Evolutionary conservation across 2,797 vertebrate genomes (phyloP).

Genomic region (Adelosebastes latens): DNA sequence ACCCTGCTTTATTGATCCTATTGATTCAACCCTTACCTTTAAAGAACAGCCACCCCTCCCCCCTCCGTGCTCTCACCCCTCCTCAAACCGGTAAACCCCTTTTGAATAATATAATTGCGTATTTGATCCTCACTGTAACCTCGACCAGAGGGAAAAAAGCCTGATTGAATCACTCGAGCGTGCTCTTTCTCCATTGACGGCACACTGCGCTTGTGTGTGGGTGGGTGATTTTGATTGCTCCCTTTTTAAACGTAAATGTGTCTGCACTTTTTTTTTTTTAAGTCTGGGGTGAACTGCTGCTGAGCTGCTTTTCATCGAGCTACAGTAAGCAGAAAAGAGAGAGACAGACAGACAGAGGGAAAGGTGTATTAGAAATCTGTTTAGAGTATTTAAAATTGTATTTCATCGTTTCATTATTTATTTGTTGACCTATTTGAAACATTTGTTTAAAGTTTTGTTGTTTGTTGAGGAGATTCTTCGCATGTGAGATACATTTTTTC

Average conservation of each 20-base stretch:
- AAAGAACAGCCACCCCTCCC: conserved; percentile 81
- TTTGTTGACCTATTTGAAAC: background rate
- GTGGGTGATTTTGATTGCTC: conserved; percentile 45
- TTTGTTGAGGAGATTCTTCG: background rate
- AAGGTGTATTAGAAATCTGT: background rate
- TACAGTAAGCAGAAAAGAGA: conserved; percentile 31
- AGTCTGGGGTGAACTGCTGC: conserved; percentile 44
- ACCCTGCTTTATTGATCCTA: conserved; percentile 87
- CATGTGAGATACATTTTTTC: background rate
- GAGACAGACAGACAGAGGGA: background rate
- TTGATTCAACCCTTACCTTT: conserved; percentile 87
- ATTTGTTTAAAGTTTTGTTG: background rate
- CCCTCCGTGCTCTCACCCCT: conserved; percentile 40
- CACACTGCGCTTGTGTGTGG: conserved; percentile 18
- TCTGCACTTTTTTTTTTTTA: conserved; percentile 42
- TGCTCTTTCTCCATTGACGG: conserved; percentile 45
- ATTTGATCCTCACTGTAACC: conserved; percentile 76
- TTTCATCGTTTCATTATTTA: background rate
- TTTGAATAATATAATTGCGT: conserved; percentile 86
- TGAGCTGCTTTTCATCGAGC: conserved; percentile 44
- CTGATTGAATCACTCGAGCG: conserved; percentile 70
- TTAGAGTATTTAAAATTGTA: background rate
- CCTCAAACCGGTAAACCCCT: conserved; percentile 75
- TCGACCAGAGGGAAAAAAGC: conserved; percentile 24
- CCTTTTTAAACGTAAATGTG: conserved; percentile 50